These are phyloP conservation scores for Micoletzkya japonica DNA, from an alignment of 2,888 invertebrate species.

Conservation along the genomic window DNA sequence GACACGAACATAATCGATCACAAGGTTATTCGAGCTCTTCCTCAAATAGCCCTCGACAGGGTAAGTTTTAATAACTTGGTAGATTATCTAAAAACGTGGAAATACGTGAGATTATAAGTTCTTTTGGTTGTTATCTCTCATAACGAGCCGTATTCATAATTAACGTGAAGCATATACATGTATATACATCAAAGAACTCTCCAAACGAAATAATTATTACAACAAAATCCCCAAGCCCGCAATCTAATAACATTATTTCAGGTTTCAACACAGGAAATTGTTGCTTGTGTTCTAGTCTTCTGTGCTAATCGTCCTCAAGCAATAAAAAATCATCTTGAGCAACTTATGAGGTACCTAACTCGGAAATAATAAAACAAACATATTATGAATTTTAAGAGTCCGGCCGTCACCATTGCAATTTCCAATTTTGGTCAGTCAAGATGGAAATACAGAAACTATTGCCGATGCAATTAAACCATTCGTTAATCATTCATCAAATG, in stretches of 20 bases:
- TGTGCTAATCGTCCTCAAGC: constrained; percentile 54
- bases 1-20: no score
- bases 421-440: constrained; percentile 60
- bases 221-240: not conserved
- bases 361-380: not conserved
- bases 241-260: not conserved
- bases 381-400: not conserved
- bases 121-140: no score
- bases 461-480: constrained; percentile 40
- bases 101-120: no score
- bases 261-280: not conserved
- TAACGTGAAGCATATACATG: no score
- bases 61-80: no score
- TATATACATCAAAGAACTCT: no score
- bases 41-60: no score
- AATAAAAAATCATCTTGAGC: constrained; percentile 54
- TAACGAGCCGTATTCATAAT: no score
- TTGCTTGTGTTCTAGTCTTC: constrained; percentile 49
- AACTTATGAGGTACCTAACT: constrained; percentile 43
- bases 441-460: constrained; percentile 46
- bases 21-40: no score
- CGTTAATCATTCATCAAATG: constrained; percentile 30
- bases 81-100: no score
- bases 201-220: not conserved
- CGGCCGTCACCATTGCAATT: no score